Evolutionary conservation across 35 echinoderm and acorn worm genomes (phyloP), one percentile per base, ranked within the genome.

Genomic region (Apostichopus californicus): DNA sequence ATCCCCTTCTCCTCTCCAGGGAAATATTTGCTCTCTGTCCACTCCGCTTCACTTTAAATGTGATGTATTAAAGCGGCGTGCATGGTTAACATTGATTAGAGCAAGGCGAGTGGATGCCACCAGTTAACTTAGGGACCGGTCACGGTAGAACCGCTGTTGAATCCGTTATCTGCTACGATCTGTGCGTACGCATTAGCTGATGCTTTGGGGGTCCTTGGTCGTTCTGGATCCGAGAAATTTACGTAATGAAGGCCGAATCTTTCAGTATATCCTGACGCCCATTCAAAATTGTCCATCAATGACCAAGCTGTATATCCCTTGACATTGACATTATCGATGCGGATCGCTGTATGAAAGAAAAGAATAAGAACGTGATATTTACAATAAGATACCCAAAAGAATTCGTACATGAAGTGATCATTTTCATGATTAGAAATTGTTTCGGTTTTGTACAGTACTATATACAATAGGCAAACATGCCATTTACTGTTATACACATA

Each of bases 221-320:
- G 46, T 5, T 78, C 71, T 13, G 75, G 80, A 56, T 95, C 90
- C 18, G 80, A 56, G 63, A 95, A 95, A 21, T 95, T 77, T 9
- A 95, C 90, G 77, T 95, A 92, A 66, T 95, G 90, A 9, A 95
- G 70, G 71, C 94, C 94, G 59, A 95, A 95, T 80, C 92, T 22
- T 22, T 93, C 80, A 1, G 81, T 87, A 66, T 93, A 93, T 12
- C 81, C 92, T 52, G 81, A 20, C 8, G 92, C 64, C 92, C 92
- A 93, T 87, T 93, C 92, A 55, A 93, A 93, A 53, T 93, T 93
- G 23, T 93, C 92, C 82, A 93, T 93, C 81, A 93, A 78, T 28
- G 92, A 93, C 92, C 92, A 93, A 56, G 92, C 92, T 20, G 81
- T 86, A 20, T 93, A 93, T 9, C 92, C 92, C 57, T 93, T 85